A percentile compares a stretch with the other conserved stretches of the same genome.
Evolutionary conservation across 2,888 invertebrate species (phyloP).

Genomic region (Agrochola circellaris): DNA sequence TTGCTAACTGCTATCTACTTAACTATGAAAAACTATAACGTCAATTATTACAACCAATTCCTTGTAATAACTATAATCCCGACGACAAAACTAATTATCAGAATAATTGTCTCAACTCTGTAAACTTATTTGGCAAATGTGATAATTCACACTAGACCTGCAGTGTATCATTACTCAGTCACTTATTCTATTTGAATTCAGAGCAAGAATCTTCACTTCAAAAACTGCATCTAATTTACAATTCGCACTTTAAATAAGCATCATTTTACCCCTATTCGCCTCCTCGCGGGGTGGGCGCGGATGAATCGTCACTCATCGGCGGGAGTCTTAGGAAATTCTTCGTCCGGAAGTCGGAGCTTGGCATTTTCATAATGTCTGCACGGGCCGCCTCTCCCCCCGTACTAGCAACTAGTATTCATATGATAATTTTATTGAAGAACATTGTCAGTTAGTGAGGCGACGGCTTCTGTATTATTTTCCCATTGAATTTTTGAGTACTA

Average conservation of each 20-base stretch:
- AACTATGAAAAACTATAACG: too few species aligned
- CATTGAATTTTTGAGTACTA: too few species aligned
- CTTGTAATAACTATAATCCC: too few species aligned
- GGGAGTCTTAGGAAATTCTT: constrained; percentile 86
- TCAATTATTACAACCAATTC: too few species aligned
- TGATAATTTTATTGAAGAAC: constrained; percentile 85
- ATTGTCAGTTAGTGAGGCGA: constrained; percentile 64
- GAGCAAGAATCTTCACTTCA: constrained; percentile 14
- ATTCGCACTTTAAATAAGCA: constrained; percentile 58
- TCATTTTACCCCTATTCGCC: constrained; percentile 54
- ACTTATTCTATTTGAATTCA: background rate
- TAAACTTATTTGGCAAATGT: background rate
- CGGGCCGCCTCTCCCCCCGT: constrained; percentile 63
- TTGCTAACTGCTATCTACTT: too few species aligned
- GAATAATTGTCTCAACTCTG: background rate
- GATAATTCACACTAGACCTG: background rate
- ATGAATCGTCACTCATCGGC: constrained; percentile 69
- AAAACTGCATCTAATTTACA: constrained; percentile 49
- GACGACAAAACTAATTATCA: too few species aligned
- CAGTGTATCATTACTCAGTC: background rate
- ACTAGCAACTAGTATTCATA: constrained; percentile 82
- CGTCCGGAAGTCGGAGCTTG: constrained; percentile 84
- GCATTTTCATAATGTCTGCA: constrained; percentile 87
- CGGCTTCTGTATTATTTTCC: constrained; percentile 53
- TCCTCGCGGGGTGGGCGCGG: constrained; percentile 32